Evolutionary conservation across 2,888 invertebrate genomes (phyloP).

Genomic region (Melikaiella ostensackeni): DNA sequence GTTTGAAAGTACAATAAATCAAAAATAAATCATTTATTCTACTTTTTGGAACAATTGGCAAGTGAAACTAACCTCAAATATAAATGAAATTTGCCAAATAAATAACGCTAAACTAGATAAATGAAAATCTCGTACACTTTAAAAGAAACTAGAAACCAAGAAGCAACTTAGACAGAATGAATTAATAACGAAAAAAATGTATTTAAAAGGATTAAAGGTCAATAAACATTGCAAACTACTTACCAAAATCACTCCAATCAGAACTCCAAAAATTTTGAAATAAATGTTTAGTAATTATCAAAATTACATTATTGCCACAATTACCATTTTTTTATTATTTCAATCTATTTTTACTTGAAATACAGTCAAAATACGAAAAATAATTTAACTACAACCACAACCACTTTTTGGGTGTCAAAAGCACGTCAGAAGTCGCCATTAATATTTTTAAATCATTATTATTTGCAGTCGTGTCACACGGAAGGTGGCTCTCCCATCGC

Average conservation of each 20-base stretch:
- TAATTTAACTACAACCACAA: neutral
- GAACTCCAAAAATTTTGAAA: neutral
- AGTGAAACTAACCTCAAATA: neutral
- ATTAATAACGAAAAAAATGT: neutral
- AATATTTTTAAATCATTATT: neutral
- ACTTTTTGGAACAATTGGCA: neutral
- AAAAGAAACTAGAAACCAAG: neutral
- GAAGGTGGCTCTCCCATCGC: neutral
- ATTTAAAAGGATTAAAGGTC: neutral
- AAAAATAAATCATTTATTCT: neutral
- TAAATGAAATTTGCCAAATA: neutral
- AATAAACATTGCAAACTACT: neutral
- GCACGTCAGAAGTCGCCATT: neutral
- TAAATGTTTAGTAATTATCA: neutral
- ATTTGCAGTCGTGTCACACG: slow-evolving; percentile 1
- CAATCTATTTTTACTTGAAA: neutral
- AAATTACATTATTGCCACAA: neutral
- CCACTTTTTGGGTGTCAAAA: neutral
- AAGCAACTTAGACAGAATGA: neutral
- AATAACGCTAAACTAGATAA: neutral
- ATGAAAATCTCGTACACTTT: neutral
- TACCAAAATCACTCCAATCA: neutral
- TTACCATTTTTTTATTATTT: neutral
- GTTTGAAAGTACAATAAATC: neutral
- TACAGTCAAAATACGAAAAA: neutral